Evolutionary conservation across 2,888 invertebrate genomes (phyloP).

Genomic region (Pherbina coryleti): DNA sequence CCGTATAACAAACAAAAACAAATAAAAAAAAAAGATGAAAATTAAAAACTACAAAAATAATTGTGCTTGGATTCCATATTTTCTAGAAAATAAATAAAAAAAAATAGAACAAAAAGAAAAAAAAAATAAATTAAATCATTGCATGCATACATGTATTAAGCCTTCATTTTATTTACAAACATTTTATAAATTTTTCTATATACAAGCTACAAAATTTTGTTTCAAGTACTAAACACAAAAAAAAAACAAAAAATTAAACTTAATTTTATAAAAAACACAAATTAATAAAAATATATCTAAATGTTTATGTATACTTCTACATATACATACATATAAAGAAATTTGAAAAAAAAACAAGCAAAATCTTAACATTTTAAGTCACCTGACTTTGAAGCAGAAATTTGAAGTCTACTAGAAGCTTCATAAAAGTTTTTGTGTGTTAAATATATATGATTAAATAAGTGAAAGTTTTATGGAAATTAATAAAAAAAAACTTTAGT

Average conservation of each 20-base stretch:
- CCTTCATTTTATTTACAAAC: not conserved
- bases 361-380: not conserved
- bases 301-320: not conserved
- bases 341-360: not conserved
- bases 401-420: not conserved
- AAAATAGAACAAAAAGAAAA: too few species aligned
- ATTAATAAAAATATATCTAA: not conserved
- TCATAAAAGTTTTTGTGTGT: not conserved
- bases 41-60: conserved; percentile 4
- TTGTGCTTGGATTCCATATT: not conserved
- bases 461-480: not conserved
- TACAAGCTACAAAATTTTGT: not conserved
- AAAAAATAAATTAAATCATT: not conserved
- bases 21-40: conserved; percentile 27
- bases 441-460: not conserved
- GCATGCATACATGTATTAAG: not conserved
- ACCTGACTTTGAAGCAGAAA: not conserved
- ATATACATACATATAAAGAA: conserved; percentile 33
- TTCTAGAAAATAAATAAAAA: not conserved
- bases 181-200: not conserved
- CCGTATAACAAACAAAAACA: conserved; percentile 44
- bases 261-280: not conserved
- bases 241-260: not conserved
- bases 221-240: too few species aligned
- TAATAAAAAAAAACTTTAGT: not conserved